Conservation (phyloP, 2,888 invertebrate genomes). For the Lithophane leautieri region DNA sequence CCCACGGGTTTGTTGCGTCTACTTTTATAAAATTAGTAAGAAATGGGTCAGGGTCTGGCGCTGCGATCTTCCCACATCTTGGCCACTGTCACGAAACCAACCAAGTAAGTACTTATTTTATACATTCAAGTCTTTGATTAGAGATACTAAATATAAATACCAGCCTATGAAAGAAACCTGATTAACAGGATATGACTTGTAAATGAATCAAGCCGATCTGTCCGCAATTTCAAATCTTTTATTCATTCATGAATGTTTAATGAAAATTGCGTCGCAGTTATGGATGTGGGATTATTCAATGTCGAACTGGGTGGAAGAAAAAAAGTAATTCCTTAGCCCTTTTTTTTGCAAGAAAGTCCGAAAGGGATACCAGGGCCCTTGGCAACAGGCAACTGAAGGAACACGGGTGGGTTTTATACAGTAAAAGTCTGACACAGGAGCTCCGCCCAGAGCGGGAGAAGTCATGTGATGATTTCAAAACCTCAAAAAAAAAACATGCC, state of each 20-base stretch:
- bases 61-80: background rate
- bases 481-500: too few relatives aligned
- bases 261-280: constrained; percentile 40
- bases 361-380: too few relatives aligned
- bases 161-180: constrained; percentile 33
- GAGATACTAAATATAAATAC: constrained; percentile 18
- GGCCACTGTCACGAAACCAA: background rate
- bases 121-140: constrained; percentile 17
- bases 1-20: background rate
- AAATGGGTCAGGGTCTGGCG: constrained; percentile 11
- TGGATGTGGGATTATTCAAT: constrained; percentile 31
- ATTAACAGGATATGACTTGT: constrained; percentile 38
- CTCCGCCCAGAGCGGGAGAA: too few relatives aligned
- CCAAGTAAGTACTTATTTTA: background rate
- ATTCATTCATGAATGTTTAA: constrained; percentile 55
- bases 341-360: too few relatives aligned
- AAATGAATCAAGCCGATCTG: constrained; percentile 45
- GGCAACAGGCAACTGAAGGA: too few relatives aligned
- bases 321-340: background rate
- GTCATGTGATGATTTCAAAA: too few relatives aligned
- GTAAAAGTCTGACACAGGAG: too few relatives aligned
- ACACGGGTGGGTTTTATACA: too few relatives aligned
- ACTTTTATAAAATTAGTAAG: background rate
- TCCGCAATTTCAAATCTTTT: constrained; percentile 50
- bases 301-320: background rate